Percentiles rank a stretch among this genome's conserved stretches.
Evolutionary conservation across 2,113 vertebrate genomes (phyloP).

Genomic region (Spea bombifrons): DNA sequence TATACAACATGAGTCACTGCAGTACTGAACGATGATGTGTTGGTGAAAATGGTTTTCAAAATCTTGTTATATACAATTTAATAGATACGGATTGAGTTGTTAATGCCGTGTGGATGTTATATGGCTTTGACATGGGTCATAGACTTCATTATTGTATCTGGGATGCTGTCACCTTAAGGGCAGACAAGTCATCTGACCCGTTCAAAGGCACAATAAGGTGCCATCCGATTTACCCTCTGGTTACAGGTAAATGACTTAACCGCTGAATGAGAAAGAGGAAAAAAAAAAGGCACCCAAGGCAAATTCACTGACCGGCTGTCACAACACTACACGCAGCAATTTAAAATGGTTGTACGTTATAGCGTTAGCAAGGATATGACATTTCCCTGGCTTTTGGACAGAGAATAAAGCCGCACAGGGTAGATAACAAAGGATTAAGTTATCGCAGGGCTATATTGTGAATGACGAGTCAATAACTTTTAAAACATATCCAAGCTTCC

Average conservation of each 20-base stretch:
- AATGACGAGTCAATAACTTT: conserved; percentile 3
- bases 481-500: neutral
- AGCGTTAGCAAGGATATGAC: conserved; percentile 58
- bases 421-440: conserved; percentile 38
- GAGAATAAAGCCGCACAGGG: conserved; percentile 8
- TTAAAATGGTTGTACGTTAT: conserved; percentile 55
- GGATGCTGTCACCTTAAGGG: conserved; percentile 59
- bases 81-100: neutral
- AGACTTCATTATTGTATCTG: conserved; percentile 28
- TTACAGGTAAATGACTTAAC: conserved; percentile 66
- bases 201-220: conserved; percentile 63
- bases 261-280: conserved; percentile 57
- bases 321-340: conserved; percentile 51
- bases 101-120: neutral
- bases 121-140: conserved; percentile 30
- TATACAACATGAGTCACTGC: neutral
- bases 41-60: no score
- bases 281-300: conserved; percentile 61
- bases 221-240: conserved; percentile 65
- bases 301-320: conserved; percentile 58
- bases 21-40: no score
- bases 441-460: conserved; percentile 21
- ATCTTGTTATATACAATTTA: neutral
- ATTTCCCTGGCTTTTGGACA: conserved; percentile 54
- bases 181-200: conserved; percentile 62